Percentiles rank a stretch among this genome's conserved stretches.
Conservation (phyloP, 2,888 invertebrate genomes). For the Odontocerum albicorne region DNA sequence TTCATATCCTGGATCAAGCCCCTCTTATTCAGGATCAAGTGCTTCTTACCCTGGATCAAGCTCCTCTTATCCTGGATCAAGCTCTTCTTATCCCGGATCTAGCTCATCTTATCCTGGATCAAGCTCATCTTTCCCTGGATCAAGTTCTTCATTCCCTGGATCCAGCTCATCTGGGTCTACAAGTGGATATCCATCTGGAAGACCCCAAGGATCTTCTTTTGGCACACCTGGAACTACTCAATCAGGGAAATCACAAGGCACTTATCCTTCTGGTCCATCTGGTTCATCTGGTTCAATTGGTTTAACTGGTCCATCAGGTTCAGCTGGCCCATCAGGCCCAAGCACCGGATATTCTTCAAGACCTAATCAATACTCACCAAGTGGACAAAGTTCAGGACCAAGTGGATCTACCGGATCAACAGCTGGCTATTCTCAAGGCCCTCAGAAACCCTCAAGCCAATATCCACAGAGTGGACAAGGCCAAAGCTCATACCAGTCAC, state of each 20-base stretch:
- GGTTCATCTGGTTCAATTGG: conserved; percentile 14
- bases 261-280: conserved; percentile 37
- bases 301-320: background rate
- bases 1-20: conserved; percentile 37
- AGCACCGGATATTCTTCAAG: conserved; percentile 14
- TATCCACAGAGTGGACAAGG: conserved; percentile 30
- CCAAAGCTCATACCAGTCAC: conserved; percentile 6
- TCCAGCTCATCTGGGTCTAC: conserved; percentile 35
- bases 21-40: conserved; percentile 41
- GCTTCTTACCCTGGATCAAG: conserved; percentile 40
- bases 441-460: conserved; percentile 35
- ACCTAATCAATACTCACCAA: conserved; percentile 6
- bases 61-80: conserved; percentile 42
- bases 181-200: conserved; percentile 34
- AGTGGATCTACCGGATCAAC: conserved; percentile 26
- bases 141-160: conserved; percentile 35
- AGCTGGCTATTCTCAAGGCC: conserved; percentile 11
- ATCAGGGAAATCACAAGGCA: conserved; percentile 33
- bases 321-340: conserved; percentile 13
- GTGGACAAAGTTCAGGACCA: conserved; percentile 36
- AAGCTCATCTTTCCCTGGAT: conserved; percentile 37
- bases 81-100: conserved; percentile 37
- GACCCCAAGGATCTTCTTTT: conserved; percentile 36
- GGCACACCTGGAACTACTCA: conserved; percentile 35
- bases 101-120: conserved; percentile 41